A percentile compares a stretch with the other conserved stretches of the same genome.
Evolutionary conservation across 1,140 invertebrate genomes (phyloP).

Genomic region (Camponotus vicinus): DNA sequence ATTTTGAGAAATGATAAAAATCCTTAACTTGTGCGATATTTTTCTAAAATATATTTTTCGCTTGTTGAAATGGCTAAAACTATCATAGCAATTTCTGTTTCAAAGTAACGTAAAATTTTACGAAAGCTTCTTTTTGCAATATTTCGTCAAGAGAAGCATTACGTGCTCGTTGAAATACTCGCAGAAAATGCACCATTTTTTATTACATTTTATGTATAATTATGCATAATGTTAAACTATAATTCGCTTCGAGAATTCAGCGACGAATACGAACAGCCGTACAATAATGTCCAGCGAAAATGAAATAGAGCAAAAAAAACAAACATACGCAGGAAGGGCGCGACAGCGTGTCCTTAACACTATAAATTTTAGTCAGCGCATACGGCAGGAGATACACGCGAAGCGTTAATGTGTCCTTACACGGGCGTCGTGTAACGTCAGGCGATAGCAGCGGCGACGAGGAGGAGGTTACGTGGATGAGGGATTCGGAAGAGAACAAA

Average conservation of each 20-base stretch:
- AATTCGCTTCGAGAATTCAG: neutral
- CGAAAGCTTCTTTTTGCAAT: neutral
- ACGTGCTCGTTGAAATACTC: neutral
- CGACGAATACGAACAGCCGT: neutral
- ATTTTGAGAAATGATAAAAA: too few species aligned
- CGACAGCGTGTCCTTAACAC: constrained; percentile 2
- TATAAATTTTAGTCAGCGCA: constrained; percentile 51
- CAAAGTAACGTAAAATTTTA: neutral
- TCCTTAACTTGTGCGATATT: too few species aligned
- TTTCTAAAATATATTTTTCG: neutral
- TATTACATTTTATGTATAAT: neutral
- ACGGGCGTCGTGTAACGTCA: constrained; percentile 62
- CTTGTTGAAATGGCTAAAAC: neutral
- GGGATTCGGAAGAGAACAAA: constrained; percentile 81
- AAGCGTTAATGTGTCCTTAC: constrained; percentile 60
- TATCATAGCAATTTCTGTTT: neutral
- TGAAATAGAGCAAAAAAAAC: constrained; percentile 37
- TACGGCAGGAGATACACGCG: constrained; percentile 41
- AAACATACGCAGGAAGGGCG: neutral
- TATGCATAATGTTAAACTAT: neutral
- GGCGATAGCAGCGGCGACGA: constrained; percentile 48
- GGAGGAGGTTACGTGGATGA: constrained; percentile 57
- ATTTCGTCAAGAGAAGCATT: neutral
- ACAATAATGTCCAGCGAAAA: constrained; percentile 29
- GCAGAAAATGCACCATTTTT: neutral